phyloP scores from a whole-genome alignment of 2,797 vertebrate genomes.

The Sylvilagus floridanus region DNA sequence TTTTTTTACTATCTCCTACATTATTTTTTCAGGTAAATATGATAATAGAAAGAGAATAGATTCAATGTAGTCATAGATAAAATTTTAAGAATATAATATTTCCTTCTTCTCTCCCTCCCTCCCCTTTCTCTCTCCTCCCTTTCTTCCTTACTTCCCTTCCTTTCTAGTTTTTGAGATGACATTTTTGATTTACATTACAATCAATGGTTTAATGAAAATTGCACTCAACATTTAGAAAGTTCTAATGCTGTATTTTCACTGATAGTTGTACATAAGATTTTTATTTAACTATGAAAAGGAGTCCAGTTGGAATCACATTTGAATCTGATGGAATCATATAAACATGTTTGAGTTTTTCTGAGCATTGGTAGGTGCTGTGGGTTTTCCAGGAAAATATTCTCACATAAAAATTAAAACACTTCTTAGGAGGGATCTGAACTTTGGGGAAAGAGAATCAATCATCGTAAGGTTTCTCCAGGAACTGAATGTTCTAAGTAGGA shows the following conservation, averaged over 20 bases:
- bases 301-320: background rate
- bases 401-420: background rate
- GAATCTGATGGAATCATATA: background rate
- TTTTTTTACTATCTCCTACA: too few relatives aligned
- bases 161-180: too few relatives aligned
- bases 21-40: too few relatives aligned
- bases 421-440: background rate
- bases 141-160: too few relatives aligned
- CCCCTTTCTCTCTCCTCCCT: too few relatives aligned
- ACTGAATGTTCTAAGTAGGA: background rate
- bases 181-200: too few relatives aligned
- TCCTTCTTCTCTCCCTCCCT: too few relatives aligned
- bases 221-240: background rate
- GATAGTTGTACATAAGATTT: background rate
- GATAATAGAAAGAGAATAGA: too few relatives aligned
- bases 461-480: background rate
- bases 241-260: background rate
- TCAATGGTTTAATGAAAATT: background rate
- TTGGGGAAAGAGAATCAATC: background rate
- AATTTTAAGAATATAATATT: too few relatives aligned
- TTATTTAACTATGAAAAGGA: conserved; percentile 22
- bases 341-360: background rate
- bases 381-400: conserved; percentile 16
- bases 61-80: too few relatives aligned
- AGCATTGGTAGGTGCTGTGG: background rate